Percentiles rank a stretch among this genome's conserved stretches.
phyloP scores from a whole-genome alignment of 2,113 vertebrate species.

The Elephas maximus region DNA sequence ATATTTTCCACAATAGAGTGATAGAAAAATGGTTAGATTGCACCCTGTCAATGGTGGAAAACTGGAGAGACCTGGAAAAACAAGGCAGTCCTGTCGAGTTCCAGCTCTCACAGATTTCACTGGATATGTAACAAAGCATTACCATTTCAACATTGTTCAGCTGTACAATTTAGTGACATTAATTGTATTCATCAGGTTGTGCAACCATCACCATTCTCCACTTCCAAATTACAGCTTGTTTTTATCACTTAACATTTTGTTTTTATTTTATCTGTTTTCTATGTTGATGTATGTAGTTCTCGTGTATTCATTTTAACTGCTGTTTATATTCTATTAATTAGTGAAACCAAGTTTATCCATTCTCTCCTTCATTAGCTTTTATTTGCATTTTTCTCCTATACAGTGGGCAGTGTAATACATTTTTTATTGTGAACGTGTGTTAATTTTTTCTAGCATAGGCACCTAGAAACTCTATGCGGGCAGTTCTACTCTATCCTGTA shows the following conservation, averaged over 20 bases:
- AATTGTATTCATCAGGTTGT: too few relatives aligned
- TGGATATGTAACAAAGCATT: too few relatives aligned
- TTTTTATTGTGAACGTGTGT: not conserved
- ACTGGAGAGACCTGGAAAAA: too few relatives aligned
- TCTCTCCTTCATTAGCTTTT: not conserved
- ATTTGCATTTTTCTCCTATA: not conserved
- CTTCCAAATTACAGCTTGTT: not conserved
- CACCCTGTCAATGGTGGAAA: too few relatives aligned
- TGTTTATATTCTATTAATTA: not conserved
- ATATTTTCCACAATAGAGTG: too few relatives aligned
- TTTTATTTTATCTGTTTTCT: not conserved
- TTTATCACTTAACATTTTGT: not conserved
- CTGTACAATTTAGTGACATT: too few relatives aligned
- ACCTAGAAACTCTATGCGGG: not conserved
- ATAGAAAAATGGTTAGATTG: too few relatives aligned
- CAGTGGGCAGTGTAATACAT: not conserved
- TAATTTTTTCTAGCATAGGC: not conserved
- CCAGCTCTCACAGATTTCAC: too few relatives aligned
- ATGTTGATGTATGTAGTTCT: not conserved
- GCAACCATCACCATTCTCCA: too few relatives aligned
- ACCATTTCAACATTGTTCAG: too few relatives aligned
- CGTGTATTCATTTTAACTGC: not conserved
- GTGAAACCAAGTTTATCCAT: not conserved
- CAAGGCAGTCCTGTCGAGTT: too few relatives aligned
- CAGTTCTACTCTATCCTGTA: too few relatives aligned